Percentiles rank a stretch among this genome's conserved stretches.
Evolutionary conservation across 1,140 invertebrate genomes (phyloP).

Genomic region (Lysiphlebus fabarum): DNA sequence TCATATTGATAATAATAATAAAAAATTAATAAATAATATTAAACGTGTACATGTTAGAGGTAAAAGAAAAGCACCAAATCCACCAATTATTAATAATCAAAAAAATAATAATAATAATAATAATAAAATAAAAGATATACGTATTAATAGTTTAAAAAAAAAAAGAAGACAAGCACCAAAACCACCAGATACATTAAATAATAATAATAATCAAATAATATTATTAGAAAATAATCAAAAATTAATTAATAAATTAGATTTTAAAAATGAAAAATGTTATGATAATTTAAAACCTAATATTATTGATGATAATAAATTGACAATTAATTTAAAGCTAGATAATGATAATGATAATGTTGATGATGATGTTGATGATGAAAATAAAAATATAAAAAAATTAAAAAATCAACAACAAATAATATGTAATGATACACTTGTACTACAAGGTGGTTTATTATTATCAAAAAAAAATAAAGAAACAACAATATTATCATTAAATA

Average conservation of each 20-base stretch:
- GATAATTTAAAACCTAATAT: background rate
- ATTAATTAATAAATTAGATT: background rate
- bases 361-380: too few relatives aligned
- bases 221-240: background rate
- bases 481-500: conserved; percentile 38
- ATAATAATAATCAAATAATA: background rate
- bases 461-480: conserved; percentile 33
- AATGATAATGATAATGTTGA: too few relatives aligned
- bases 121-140: conserved; percentile 26
- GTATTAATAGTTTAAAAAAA: conserved; percentile 47
- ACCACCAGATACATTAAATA: conserved; percentile 49
- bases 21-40: conserved; percentile 40
- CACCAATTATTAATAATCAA: conserved; percentile 54
- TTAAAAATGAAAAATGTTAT: background rate
- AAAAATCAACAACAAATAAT: conserved; percentile 28
- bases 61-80: conserved; percentile 69
- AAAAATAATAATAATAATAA: background rate
- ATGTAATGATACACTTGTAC: conserved; percentile 50
- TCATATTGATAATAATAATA: conserved; percentile 34
- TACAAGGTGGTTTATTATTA: conserved; percentile 42
- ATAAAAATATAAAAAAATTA: too few relatives aligned
- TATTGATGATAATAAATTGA: conserved; percentile 5
- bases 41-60: conserved; percentile 66
- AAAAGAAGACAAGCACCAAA: conserved; percentile 62
- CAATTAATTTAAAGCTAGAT: too few relatives aligned